phyloP scores from a whole-genome alignment of 2,113 vertebrate species.

The Nothobranchius kuhntae region DNA sequence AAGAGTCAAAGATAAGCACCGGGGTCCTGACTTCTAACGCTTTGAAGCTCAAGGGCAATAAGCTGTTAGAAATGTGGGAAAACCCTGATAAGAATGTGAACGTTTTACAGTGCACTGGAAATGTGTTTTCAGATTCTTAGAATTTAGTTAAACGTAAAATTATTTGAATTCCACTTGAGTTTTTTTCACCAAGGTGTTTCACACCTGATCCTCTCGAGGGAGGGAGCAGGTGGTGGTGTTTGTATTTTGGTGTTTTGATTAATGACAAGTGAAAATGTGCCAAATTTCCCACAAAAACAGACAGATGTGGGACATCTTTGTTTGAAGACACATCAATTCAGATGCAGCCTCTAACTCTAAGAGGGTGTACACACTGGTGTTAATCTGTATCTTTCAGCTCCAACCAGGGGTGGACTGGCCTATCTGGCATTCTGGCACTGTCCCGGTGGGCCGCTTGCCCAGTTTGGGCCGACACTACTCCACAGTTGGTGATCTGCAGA shows the following conservation, averaged over 20 bases:
- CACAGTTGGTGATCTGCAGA: no score
- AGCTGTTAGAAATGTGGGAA: conserved; percentile 13
- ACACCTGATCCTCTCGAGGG: background rate
- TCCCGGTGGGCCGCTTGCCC: no score
- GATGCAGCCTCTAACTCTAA: no score
- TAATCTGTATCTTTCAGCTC: no score
- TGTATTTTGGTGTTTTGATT: background rate
- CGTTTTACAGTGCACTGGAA: background rate
- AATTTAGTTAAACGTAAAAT: no score
- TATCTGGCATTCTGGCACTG: no score
- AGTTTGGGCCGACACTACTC: no score
- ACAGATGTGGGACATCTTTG: background rate
- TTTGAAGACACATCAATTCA: background rate
- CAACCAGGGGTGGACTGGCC: no score
- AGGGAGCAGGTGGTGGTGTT: background rate
- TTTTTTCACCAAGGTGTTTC: background rate
- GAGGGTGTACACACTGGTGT: no score
- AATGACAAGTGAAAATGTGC: background rate
- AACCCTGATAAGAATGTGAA: conserved; percentile 3
- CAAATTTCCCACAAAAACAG: background rate
- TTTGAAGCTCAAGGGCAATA: conserved; percentile 24
- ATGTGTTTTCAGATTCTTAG: background rate
- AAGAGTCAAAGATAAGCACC: conserved; percentile 35
- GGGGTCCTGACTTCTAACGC: conserved; percentile 11
- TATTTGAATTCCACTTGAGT: background rate